These are phyloP conservation scores for Myxocyprinus asiaticus DNA, from an alignment of 2,113 vertebrate species.

Conservation along the genomic window DNA sequence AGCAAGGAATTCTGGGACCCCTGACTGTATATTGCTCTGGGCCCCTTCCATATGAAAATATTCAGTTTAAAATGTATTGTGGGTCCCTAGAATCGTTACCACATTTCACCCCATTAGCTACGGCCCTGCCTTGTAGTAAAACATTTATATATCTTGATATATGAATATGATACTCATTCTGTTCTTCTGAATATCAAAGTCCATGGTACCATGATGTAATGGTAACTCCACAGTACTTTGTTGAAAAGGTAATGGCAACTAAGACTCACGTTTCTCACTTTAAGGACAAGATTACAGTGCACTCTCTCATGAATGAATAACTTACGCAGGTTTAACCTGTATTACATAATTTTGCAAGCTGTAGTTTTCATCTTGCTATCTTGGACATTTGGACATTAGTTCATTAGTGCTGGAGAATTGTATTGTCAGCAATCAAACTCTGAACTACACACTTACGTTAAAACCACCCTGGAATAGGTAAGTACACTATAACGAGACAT, in stretches of 20 bases:
- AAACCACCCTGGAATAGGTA: background rate
- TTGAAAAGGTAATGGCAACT: too few relatives aligned
- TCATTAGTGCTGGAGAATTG: background rate
- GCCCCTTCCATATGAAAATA: too few relatives aligned
- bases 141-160: too few relatives aligned
- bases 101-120: too few relatives aligned
- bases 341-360: slow-evolving; percentile 15
- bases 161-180: too few relatives aligned
- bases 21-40: too few relatives aligned
- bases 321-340: background rate
- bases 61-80: too few relatives aligned
- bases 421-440: slow-evolving; percentile 38
- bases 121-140: too few relatives aligned
- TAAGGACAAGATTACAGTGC: background rate
- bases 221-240: too few relatives aligned
- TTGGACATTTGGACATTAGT: background rate
- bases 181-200: background rate
- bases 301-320: slow-evolving; percentile 6
- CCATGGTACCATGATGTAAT: background rate
- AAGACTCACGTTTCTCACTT: background rate
- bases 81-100: too few relatives aligned
- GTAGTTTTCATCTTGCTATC: background rate
- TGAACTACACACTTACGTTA: background rate
- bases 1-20: too few relatives aligned
- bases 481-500: background rate